Base-by-base conservation (phyloP, 2,113 vertebrate genomes). In the Labeo rohita region DNA sequence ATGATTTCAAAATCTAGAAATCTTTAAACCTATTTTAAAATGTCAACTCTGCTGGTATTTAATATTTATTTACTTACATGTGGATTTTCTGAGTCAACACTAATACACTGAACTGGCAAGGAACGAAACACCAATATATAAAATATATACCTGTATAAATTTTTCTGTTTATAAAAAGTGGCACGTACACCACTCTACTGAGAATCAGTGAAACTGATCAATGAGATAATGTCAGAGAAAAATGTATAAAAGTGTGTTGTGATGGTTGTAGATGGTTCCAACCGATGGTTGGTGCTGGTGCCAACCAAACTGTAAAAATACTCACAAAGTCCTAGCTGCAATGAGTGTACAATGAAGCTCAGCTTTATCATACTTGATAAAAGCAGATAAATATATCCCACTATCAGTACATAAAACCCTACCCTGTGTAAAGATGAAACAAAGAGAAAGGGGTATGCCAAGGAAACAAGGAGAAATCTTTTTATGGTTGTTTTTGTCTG, bases 101-200 rank as follows among this genome's bases (percentile, higher is more conserved):
- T 39, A 45, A 73, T 65, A 82, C 70, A 86, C 54, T 66, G 56
- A 81, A 76, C 85, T 49, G 56, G 45, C 68, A 75, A 72, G 59
- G 59, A 75, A 82, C 28, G 21, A 83, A 83, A 87, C 80, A 56
- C 73, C 45, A 68, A 83, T 56, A 77, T 76, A 83, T 36, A 86
- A 83, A 83, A 87, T 68, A 65, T 39, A 68, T 39, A 68, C 36
- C 72, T 54, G 80, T 34, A 76, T 43, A 83, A 0, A 72, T 59
- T 28, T 12, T 28, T 83, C 4, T 47, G 59, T 83, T 83, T 68
- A 82, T 56, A 83, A 83, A 87, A 87, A 28, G 61, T 66, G 23
- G 21, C 72, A 43, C 15, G 28, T 68, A 75, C 34, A 68, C 72
- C 80, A 76, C 61, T 81, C 28, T 65, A 75, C 21, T 54, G 45